A percentile compares a stretch with the other conserved stretches of the same genome.
Conservation (phyloP, 2,797 vertebrate genomes). For the Coregonus suidteri region DNA sequence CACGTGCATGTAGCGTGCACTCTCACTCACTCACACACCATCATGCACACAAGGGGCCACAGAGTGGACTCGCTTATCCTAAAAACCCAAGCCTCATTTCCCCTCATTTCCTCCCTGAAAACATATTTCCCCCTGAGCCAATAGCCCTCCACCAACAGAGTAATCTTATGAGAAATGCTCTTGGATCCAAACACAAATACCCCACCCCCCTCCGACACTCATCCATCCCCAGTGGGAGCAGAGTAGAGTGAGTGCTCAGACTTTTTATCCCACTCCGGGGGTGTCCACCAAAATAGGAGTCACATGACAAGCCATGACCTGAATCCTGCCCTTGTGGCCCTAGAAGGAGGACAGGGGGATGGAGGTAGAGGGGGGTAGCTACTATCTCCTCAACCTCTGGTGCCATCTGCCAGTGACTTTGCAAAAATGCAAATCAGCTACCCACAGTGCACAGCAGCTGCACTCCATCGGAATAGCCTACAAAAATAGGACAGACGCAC, state of each 20-base stretch:
- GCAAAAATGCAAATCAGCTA: conserved; percentile 67
- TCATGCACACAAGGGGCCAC: conserved; percentile 2
- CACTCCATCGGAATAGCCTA: conserved; percentile 41
- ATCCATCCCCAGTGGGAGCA: conserved; percentile 10
- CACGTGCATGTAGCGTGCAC: background rate
- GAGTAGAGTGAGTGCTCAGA: conserved; percentile 9
- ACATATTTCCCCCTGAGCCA: conserved; percentile 11
- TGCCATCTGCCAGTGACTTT: conserved; percentile 64
- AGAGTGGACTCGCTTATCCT: conserved; percentile 32
- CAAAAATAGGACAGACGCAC: conserved; percentile 61
- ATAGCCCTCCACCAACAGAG: background rate
- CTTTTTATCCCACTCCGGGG: conserved; percentile 30
- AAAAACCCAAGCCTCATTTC: conserved; percentile 38
- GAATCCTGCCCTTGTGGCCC: conserved; percentile 34
- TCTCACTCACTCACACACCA: conserved; percentile 1
- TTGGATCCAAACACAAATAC: background rate
- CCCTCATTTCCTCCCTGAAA: conserved; percentile 44
- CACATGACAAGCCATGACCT: conserved; percentile 42
- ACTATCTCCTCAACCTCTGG: conserved; percentile 56
- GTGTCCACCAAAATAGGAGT: conserved; percentile 29
- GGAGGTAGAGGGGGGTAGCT: conserved; percentile 13
- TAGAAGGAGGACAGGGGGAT: conserved; percentile 17
- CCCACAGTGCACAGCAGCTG: conserved; percentile 55
- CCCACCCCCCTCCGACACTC: background rate
- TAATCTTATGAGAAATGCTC: background rate